Conservation (phyloP, 2,888 invertebrate species). For the Pinctada fucata region DNA sequence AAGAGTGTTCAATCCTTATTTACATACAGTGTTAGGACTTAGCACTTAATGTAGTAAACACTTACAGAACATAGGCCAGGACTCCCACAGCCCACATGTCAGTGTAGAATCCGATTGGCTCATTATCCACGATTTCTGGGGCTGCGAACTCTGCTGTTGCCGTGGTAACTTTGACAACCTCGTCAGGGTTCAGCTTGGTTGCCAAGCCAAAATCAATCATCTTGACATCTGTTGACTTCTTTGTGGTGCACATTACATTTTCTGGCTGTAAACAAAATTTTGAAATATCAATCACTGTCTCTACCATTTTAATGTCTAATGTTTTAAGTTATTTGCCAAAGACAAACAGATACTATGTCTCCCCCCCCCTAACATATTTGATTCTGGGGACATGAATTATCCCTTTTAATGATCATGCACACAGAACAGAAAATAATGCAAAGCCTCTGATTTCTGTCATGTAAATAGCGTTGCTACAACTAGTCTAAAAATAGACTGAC, state of each 20-base stretch:
- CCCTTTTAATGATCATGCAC: neutral
- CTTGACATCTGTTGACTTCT: conserved; percentile 95
- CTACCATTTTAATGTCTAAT: no score
- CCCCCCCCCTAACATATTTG: no score
- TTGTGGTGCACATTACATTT: conserved; percentile 99
- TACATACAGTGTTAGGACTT: no score
- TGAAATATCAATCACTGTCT: neutral
- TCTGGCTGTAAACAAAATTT: conserved; percentile 89
- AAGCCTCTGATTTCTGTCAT: neutral
- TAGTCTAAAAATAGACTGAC: conserved; percentile 52
- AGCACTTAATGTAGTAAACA: conserved; percentile 61
- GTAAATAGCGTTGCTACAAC: no score
- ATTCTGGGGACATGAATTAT: neutral
- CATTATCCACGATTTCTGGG: conserved; percentile 98
- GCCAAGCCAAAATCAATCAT: conserved; percentile 99
- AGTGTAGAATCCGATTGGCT: conserved; percentile 99
- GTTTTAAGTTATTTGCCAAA: no score
- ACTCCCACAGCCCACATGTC: conserved; percentile 99
- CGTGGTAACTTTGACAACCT: conserved; percentile 98
- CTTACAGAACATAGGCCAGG: conserved; percentile 97
- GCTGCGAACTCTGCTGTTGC: conserved; percentile 99
- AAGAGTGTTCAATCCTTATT: no score
- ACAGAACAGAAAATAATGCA: conserved; percentile 6
- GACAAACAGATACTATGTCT: no score
- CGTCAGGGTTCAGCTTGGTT: conserved; percentile 97